Evolutionary conservation across 2,797 vertebrate species (phyloP).

Genomic region (Platalea minor): DNA sequence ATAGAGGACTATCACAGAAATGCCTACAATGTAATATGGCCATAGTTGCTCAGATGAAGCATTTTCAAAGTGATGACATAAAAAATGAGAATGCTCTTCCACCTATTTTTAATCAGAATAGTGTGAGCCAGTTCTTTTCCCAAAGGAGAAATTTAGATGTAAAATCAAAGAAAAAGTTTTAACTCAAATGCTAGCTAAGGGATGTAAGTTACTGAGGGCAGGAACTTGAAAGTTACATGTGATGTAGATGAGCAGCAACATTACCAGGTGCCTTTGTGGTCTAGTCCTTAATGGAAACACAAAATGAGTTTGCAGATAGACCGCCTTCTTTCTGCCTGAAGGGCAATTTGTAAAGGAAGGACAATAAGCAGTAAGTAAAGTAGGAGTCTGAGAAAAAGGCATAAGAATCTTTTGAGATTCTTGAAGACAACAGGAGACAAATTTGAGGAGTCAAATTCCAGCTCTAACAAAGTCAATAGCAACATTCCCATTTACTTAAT

Average conservation of each 20-base stretch:
- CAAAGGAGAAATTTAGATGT: not conserved
- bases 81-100: not conserved
- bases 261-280: not conserved
- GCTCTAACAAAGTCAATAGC: not conserved
- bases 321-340: not conserved
- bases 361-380: not conserved
- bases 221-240: not conserved
- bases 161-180: not conserved
- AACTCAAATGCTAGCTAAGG: not conserved
- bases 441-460: not conserved
- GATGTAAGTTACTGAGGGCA: not conserved
- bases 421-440: not conserved
- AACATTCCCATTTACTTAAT: not conserved
- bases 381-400: not conserved
- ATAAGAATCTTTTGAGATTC: not conserved
- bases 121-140: not conserved
- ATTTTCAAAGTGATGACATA: not conserved
- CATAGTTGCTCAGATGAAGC: not conserved
- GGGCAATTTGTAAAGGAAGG: not conserved
- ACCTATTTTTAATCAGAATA: not conserved
- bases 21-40: not conserved
- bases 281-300: not conserved
- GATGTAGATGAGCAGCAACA: fast-evolving
- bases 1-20: not conserved
- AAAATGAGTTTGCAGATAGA: not conserved